Conservation (phyloP, 2,113 vertebrate species). For the Saiga tatarica region DNA sequence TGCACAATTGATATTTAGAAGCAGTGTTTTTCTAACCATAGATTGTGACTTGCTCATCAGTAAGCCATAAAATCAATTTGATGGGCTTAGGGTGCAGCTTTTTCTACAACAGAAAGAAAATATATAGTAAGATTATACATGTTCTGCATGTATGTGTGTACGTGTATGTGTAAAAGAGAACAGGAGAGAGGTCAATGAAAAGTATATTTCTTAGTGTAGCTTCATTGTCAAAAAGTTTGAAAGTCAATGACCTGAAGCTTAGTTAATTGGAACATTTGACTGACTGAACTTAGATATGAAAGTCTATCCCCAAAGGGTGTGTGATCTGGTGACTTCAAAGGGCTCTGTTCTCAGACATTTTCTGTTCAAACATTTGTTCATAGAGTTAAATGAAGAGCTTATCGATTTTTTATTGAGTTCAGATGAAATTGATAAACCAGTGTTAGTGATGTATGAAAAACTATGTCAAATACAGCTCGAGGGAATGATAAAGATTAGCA, state of each 20-base stretch:
- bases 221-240: not conserved
- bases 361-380: constrained; percentile 15
- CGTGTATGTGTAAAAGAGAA: not conserved
- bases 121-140: not conserved
- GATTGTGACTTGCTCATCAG: not conserved
- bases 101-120: not conserved
- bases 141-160: not conserved
- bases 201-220: not conserved
- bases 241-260: not conserved
- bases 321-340: not conserved
- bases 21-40: not conserved
- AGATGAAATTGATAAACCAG: constrained; percentile 28
- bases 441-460: not conserved
- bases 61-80: not conserved
- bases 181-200: not conserved
- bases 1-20: not conserved
- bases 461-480: not conserved
- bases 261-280: not conserved
- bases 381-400: not conserved
- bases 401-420: constrained; percentile 14
- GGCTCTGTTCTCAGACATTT: not conserved
- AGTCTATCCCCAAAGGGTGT: not conserved
- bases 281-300: not conserved
- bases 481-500: not conserved
- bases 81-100: not conserved